Percentiles rank a stretch among this genome's conserved stretches.
These are phyloP conservation scores for Callimorpha dominula DNA, from an alignment of 2,888 invertebrate species.

Conservation along the genomic window DNA sequence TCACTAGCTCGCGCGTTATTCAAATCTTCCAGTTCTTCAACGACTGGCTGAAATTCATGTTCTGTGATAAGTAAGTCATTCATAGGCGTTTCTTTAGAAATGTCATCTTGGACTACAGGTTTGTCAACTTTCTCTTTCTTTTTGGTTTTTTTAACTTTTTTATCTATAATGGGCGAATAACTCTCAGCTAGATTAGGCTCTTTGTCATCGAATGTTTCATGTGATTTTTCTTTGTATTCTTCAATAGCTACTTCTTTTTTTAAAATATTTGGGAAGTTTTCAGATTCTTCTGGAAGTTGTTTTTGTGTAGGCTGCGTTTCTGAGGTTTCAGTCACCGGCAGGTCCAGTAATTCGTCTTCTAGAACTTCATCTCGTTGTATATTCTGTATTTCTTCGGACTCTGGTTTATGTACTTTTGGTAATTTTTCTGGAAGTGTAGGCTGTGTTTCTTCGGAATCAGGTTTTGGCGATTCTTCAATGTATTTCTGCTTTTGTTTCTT, in stretches of 20 bases:
- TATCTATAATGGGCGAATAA: not conserved
- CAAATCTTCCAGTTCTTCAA: not conserved
- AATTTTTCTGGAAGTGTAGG: not conserved
- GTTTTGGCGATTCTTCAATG: constrained; percentile 12
- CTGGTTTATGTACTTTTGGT: constrained; percentile 11
- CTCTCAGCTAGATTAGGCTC: not conserved
- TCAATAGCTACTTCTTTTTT: not conserved
- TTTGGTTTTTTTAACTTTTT: constrained; percentile 8
- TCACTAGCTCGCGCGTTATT: constrained; percentile 12
- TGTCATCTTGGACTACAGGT: not conserved
- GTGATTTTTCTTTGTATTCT: constrained; percentile 14
- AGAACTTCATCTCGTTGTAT: constrained; percentile 1
- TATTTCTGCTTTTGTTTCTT: constrained; percentile 12
- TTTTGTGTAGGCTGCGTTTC: not conserved
- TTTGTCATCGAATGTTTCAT: constrained; percentile 3
- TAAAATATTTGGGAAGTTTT: not conserved
- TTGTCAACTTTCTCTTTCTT: constrained; percentile 2
- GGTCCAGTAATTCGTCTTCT: not conserved
- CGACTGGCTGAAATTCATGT: not conserved
- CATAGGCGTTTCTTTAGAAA: not conserved
- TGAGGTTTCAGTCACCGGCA: not conserved
- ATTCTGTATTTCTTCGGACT: not conserved
- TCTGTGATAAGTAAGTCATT: not conserved
- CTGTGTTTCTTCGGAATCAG: constrained; percentile 1
- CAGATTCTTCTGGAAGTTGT: not conserved